Percentiles rank a stretch among this genome's conserved stretches.
phyloP scores from a whole-genome alignment of 2,797 vertebrate genomes.

The Scleropages formosus region DNA sequence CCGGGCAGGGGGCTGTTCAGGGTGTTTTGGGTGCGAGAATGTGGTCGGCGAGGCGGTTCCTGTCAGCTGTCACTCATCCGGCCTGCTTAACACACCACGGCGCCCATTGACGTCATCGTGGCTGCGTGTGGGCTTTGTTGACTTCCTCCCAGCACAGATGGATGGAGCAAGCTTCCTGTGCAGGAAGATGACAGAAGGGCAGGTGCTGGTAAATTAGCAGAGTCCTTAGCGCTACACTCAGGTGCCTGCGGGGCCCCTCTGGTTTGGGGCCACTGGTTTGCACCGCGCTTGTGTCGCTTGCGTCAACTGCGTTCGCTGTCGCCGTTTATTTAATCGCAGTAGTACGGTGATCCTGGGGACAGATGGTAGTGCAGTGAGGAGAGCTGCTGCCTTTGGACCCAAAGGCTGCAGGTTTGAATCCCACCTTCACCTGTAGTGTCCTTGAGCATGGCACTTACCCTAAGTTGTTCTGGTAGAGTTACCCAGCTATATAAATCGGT shows the following conservation, averaged over 20 bases:
- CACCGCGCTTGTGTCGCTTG: not conserved
- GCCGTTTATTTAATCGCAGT: too few species aligned
- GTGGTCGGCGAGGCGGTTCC: conserved; percentile 17
- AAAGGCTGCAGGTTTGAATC: too few species aligned
- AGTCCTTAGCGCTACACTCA: not conserved
- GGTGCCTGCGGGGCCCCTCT: not conserved
- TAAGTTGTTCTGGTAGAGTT: too few species aligned
- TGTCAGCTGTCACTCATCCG: conserved; percentile 56
- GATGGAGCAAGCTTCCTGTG: conserved; percentile 69
- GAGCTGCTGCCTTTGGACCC: too few species aligned
- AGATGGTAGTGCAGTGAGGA: too few species aligned
- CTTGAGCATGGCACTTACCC: too few species aligned
- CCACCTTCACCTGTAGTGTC: too few species aligned
- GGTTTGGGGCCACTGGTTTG: too few species aligned
- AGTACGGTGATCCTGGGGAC: too few species aligned
- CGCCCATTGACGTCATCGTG: conserved; percentile 45
- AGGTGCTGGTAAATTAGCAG: conserved; percentile 2
- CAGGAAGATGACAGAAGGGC: conserved; percentile 15
- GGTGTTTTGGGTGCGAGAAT: too few species aligned
- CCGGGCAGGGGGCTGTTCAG: too few species aligned
- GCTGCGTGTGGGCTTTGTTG: conserved; percentile 36
- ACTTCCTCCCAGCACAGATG: conserved; percentile 77
- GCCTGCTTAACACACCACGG: conserved; percentile 24
- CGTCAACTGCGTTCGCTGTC: not conserved
- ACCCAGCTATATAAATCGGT: too few species aligned